Evolutionary conservation across 2,797 vertebrate species (phyloP).

Genomic region (Apodemus agrarius): DNA sequence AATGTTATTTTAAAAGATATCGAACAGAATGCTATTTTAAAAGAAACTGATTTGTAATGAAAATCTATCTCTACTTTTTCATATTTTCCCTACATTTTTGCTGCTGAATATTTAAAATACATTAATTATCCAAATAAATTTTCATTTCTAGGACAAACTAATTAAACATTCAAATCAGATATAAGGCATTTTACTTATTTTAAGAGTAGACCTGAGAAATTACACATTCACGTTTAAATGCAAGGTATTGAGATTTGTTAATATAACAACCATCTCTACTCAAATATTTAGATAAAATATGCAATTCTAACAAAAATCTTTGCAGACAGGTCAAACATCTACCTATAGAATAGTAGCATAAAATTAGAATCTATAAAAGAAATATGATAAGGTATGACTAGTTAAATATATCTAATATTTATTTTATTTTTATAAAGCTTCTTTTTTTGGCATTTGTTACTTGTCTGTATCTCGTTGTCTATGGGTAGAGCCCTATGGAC

Average conservation of each 20-base stretch:
- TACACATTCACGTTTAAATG: background rate
- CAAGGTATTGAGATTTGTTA: background rate
- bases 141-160: background rate
- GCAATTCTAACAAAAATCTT: background rate
- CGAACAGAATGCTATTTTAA: background rate
- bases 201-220: background rate
- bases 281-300: background rate
- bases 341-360: background rate
- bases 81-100: background rate
- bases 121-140: background rate
- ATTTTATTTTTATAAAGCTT: background rate
- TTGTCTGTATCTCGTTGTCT: background rate
- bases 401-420: background rate
- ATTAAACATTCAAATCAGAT: background rate
- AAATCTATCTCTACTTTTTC: background rate
- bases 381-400: background rate
- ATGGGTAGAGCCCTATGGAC: background rate
- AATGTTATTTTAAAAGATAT: background rate
- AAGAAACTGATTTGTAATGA: background rate
- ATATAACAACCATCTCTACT: background rate
- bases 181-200: too few species aligned
- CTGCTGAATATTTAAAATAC: too few species aligned
- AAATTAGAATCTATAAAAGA: too few species aligned
- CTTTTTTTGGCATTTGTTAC: background rate
- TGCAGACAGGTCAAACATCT: background rate